Evolutionary conservation across 2,888 invertebrate species (phyloP).

Genomic region (Chaitophorus viminalis): DNA sequence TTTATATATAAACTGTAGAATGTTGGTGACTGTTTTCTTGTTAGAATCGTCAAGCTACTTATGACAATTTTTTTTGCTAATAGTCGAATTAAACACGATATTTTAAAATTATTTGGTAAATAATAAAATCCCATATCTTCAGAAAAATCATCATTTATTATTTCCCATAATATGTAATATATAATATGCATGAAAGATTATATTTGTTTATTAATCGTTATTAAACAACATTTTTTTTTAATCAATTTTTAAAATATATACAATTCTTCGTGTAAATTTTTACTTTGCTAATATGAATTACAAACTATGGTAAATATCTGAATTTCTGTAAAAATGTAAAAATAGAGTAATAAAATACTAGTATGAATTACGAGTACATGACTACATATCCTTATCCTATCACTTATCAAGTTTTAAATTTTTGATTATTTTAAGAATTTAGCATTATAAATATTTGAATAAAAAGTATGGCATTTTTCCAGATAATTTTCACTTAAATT

Average conservation of each 20-base stretch:
- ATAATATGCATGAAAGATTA: neutral
- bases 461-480: constrained; percentile 12
- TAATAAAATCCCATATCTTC: neutral
- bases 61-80: neutral
- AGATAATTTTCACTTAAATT: neutral
- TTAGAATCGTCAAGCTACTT: neutral
- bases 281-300: no score
- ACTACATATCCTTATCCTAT: no score
- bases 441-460: no score
- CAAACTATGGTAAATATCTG: no score
- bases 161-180: neutral
- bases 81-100: neutral
- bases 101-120: neutral
- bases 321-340: no score
- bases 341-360: no score
- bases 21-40: neutral
- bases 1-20: neutral
- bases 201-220: neutral
- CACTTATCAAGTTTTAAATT: no score
- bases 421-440: no score
- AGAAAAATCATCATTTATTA: neutral
- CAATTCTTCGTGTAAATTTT: no score
- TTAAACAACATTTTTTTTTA: no score
- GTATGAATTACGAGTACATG: no score
- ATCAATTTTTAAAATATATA: no score